phyloP scores from a whole-genome alignment of 2,797 vertebrate genomes.

The Thaleichthys pacificus region DNA sequence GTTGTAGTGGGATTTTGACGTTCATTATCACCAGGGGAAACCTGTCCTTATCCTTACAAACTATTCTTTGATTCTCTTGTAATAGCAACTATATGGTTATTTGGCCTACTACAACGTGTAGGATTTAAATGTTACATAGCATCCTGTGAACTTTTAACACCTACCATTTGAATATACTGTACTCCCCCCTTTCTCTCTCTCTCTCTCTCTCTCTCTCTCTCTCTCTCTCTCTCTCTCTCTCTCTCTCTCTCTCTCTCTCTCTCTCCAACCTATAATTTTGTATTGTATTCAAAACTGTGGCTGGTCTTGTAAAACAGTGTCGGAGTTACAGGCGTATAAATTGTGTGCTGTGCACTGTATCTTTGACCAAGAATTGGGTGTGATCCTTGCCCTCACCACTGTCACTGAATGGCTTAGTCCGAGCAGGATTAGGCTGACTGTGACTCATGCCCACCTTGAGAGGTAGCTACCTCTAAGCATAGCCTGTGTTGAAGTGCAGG shows the following conservation, averaged over 20 bases:
- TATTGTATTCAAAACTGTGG: too few relatives aligned
- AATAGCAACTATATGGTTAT: not conserved
- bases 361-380: not conserved
- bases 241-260: not conserved
- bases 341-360: not conserved
- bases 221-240: not conserved
- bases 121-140: not conserved
- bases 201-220: not conserved
- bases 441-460: not conserved
- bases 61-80: not conserved
- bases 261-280: not conserved
- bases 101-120: too few relatives aligned
- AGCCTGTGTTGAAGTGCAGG: not conserved
- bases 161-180: too few relatives aligned
- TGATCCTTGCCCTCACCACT: conserved; percentile 21
- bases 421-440: conserved; percentile 22
- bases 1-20: not conserved
- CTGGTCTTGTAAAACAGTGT: not conserved
- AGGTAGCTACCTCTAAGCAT: not conserved
- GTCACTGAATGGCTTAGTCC: conserved; percentile 17
- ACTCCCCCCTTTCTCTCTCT: not conserved
- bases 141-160: not conserved
- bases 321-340: not conserved
- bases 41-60: not conserved
- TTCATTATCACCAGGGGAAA: not conserved